Percentiles rank a stretch among this genome's conserved stretches.
These are phyloP conservation scores for Spodoptera exigua DNA, from an alignment of 2,888 invertebrate genomes.

Conservation along the genomic window DNA sequence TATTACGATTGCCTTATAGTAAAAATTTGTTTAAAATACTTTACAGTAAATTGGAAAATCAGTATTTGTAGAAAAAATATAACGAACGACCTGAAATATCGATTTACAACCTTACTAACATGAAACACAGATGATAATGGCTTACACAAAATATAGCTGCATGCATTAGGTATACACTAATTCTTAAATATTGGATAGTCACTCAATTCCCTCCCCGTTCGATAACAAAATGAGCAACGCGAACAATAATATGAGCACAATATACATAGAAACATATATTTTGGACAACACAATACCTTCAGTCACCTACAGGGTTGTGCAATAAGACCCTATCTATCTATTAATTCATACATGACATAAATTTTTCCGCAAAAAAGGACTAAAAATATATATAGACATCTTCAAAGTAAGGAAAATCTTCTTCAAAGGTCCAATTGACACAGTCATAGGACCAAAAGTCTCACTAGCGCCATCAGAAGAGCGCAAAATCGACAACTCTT, in stretches of 20 bases:
- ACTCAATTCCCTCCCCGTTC: conserved; percentile 21
- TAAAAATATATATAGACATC: no score
- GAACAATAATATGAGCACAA: conserved; percentile 42
- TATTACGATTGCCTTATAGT: neutral
- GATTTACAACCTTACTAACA: no score
- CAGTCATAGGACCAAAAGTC: neutral
- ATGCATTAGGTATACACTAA: neutral
- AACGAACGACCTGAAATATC: no score
- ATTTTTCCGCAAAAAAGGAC: no score
- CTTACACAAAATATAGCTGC: neutral
- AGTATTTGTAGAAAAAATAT: no score
- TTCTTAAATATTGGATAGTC: conserved; percentile 37
- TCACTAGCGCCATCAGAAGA: neutral
- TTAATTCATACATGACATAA: neutral
- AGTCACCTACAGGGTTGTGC: conserved; percentile 56
- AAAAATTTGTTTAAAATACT: no score
- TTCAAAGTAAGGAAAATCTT: no score
- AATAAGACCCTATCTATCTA: no score
- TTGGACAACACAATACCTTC: conserved; percentile 33
- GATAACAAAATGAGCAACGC: conserved; percentile 49
- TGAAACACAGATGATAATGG: neutral
- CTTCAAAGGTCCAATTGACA: no score
- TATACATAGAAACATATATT: conserved; percentile 45
- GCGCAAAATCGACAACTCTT: no score
- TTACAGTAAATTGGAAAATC: no score